Conservation (phyloP, 2,888 invertebrate genomes). For the Halocaridina rubra region DNA sequence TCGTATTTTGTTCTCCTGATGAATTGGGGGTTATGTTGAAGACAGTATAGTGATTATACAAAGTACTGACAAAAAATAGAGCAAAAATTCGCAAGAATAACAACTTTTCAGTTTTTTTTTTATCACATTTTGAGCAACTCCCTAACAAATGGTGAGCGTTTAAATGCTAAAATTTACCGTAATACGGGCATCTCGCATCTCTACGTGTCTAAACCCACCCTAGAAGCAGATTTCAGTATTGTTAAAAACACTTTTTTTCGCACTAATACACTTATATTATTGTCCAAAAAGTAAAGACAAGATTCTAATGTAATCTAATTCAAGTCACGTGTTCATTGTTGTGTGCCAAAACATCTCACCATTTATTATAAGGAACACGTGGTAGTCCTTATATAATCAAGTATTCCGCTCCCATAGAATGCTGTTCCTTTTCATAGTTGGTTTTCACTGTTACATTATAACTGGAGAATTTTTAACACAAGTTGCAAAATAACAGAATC, state of each 20-base stretch:
- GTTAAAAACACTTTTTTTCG: no score
- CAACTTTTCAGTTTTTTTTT: conserved; percentile 25
- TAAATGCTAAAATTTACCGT: no score
- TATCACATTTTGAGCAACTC: conserved; percentile 26
- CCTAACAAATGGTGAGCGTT: conserved; percentile 5
- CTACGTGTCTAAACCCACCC: no score
- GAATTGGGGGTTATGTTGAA: background rate
- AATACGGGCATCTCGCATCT: no score
- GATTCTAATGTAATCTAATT: background rate
- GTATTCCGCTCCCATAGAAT: background rate
- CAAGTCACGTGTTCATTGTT: no score
- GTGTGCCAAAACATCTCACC: background rate
- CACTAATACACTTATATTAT: no score
- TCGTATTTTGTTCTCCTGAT: background rate
- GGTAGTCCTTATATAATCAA: background rate
- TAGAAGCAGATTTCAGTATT: no score
- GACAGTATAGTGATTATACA: conserved; percentile 12
- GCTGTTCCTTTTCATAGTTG: no score
- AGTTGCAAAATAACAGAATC: no score
- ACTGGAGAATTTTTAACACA: no score
- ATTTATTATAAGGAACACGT: background rate
- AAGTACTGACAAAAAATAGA: conserved; percentile 20
- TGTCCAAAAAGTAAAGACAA: background rate
- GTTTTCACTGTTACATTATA: no score
- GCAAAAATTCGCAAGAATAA: conserved; percentile 23